Base-by-base conservation (phyloP, 2,888 invertebrate species). In the Gerris lacustris region DNA sequence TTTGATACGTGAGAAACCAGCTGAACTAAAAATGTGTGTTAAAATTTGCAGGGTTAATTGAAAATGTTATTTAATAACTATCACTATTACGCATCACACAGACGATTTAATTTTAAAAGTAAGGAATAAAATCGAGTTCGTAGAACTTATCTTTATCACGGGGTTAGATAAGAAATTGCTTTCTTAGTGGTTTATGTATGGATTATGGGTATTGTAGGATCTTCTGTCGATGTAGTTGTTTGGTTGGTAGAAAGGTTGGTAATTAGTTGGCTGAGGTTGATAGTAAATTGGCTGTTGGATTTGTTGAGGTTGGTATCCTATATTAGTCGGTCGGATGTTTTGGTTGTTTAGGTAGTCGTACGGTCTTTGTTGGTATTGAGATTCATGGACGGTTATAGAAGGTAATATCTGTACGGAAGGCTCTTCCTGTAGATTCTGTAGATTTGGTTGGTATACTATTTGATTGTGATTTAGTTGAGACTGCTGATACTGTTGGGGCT, bases 391-490 rank as follows among this genome's bases (percentile, higher is more conserved):
- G 7, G 75, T 71, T 43, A 75, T 73, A 44, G 76, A 74, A 6
- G 75, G 74, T 67, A 76, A 70, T 47, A 76, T 74, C 70, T 76
- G 76, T 7, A 77, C 76, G 7, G 72, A 68, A 31, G 67, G 63
- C 71, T 76, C 79, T 44, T 78, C 77, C 44, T 78, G 44, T 44
- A 69, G 5, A 11, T 15, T 17, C 11, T 45, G 44, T 66, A 44
- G 71, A 15, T 55, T 55, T 45, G 67, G 78, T 67, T 63, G 70
- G 63, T 77, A 78, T 43, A 78, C 76, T 2, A 31, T 31, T 67
- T 75, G 77, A 18, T 75, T 31, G 67, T 75, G 77, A 18, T 75
- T 73, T 64, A 75, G 75, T 45, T 77, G 73, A 66, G 75, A 76
- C 31, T 75, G 75, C 11, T 75, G 75, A 45, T 74, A 74, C 7